Evolutionary conservation across 2,888 invertebrate species (phyloP), one percentile per base, ranked within the genome.

Genomic region (Labia minor): DNA sequence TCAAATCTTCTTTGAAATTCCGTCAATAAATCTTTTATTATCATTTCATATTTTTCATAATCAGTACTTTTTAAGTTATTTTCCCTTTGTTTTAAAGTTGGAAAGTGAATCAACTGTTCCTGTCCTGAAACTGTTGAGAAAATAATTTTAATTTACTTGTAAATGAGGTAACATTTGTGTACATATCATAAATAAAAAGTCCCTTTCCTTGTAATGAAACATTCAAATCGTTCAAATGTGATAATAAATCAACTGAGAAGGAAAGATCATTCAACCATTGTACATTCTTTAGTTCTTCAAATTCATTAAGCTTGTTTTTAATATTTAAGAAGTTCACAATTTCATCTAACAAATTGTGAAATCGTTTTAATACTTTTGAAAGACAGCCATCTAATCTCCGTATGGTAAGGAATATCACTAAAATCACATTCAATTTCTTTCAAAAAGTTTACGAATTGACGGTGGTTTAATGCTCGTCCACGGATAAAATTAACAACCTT

Each of bases 321-420:
- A 67, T 67, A 65, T 49, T 49, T 65, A 66, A 67, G 49, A 67
- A 67, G 62, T 10, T 33, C n/a, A 66, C 74, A 67, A 77, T 75
- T 71, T 76, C 78, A 33, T 75, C 77, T 61, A 74, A 67, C 68
- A 65, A 70, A 68, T 65, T 66, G 62, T 21, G 64, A 65, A 63
- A 37, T 67, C 64, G 37, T 6, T 68, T 65, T 26, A 70, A 68
- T 67, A 70, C 69, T 37, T 65, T 64, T 63, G 67, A 67, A 19
- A 66, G 64, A 67, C 69, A 70, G 62, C 69, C 69, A 69, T 64
- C 69, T 65, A 26, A 70, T 68, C 66, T 69, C 66, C 65, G 65
- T 68, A 62, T 66, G 67, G 64, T 66, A 67, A 37, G 63, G 67
- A 26, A 68, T 67, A 62, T 66, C 68, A 49, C 14, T 8, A 49